Percentiles rank a stretch among this genome's conserved stretches.
Conservation (phyloP, 1,140 invertebrate species). For the Mylabris phalerata region DNA sequence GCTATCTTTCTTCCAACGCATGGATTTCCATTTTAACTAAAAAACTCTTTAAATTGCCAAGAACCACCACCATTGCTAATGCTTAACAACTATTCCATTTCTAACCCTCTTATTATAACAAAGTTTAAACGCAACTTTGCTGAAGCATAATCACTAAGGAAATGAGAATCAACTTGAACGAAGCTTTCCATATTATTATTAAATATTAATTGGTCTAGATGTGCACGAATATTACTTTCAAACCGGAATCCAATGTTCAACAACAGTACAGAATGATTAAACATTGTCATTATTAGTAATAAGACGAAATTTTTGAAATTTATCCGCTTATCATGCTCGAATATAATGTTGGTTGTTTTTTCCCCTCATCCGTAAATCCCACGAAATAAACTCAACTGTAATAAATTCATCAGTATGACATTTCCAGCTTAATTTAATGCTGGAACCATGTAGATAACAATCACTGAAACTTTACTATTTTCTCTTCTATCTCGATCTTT, state of each 20-base stretch:
- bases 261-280: no score
- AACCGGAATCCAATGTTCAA: neutral
- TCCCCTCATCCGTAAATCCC: neutral
- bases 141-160: neutral
- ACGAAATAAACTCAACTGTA: neutral
- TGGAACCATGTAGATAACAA: no score
- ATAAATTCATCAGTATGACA: constrained; percentile 3
- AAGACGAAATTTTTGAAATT: no score
- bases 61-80: neutral
- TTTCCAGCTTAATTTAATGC: neutral
- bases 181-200: neutral
- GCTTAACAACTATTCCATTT: no score
- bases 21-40: constrained; percentile 10
- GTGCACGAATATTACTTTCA: neutral
- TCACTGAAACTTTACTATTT: no score
- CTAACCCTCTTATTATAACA: neutral
- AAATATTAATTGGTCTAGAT: constrained; percentile 6
- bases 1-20: constrained; percentile 1
- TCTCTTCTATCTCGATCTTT: no score
- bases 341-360: neutral
- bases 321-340: no score
- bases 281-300: no score
- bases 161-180: constrained; percentile 11
- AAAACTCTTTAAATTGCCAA: constrained; percentile 14
- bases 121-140: constrained; percentile 3